Base-by-base conservation (phyloP, 2,888 invertebrate genomes). In the Chirona hameri region DNA sequence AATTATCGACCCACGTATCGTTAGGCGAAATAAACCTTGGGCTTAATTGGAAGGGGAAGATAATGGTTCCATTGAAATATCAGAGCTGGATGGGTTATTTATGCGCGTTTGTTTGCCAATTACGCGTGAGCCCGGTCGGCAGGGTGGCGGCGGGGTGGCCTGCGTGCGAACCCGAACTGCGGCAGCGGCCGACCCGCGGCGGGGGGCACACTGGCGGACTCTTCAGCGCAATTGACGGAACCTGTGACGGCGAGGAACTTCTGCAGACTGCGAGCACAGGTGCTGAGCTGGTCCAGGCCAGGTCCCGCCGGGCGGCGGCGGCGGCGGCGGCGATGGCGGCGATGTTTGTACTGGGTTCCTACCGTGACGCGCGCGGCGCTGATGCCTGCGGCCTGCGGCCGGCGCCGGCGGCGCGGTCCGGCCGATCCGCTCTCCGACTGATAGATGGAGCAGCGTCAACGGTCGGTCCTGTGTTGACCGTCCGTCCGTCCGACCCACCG, bases 11-110 rank as follows among this genome's bases (percentile, higher is more conserved):
- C 76, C 12, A 46, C 76, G 24, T 24, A 46, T 76, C 76, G 46
- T 76, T 76, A 76, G 76, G 46, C 76, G 76, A 76, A 39, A 76
- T 39, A 46, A 46, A 76, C 76, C 76, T 46, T 46, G 39, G 31
- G 72, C 76, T 39, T 39, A 46, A 76, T 72, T 46, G 76, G 46
- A 76, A 76, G 76, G 76, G 76, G 24, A 9, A 76, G 31, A 76
- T 46, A 76, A 76, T 46, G n/a, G 76, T 46, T 46, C 46, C 76
- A 76, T 76, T 76, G 39, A 46, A 76, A 76, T 46, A 76, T 46
- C 39, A 15, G 76, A 9, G 76, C 9, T 12, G 39, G 76, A 76
- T 76, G 76, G 39, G 76, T 76, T 76, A 76, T 76, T 76, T 46
- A 76, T 76, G 24, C 76, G 46, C 46, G 76, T 15, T 7, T 24